phyloP scores from a whole-genome alignment of 2,113 vertebrate genomes.

The Gadus macrocephalus region DNA sequence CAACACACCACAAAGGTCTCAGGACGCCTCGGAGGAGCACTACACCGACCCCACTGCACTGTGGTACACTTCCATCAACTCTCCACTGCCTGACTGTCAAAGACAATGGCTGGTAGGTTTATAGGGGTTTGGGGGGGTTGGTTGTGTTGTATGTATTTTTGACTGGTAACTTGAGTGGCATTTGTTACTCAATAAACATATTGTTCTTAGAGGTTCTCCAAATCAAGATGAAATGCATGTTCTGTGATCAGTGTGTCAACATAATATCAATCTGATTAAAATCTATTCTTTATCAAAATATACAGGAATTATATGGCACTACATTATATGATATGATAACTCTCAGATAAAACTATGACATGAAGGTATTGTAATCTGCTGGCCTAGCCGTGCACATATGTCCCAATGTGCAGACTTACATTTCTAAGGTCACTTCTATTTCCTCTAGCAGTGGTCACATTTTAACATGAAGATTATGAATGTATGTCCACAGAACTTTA shows the following conservation, averaged over 20 bases:
- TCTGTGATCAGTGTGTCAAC: background rate
- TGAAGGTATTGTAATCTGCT: constrained; percentile 43
- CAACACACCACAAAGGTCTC: too few species aligned
- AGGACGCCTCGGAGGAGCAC: too few species aligned
- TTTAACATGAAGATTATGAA: constrained; percentile 5
- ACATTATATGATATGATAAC: constrained; percentile 7
- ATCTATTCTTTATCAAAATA: constrained; percentile 10
- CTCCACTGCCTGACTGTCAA: too few species aligned
- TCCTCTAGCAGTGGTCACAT: constrained; percentile 23
- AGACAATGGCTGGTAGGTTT: too few species aligned
- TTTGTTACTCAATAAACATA: too few species aligned
- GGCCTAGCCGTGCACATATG: constrained; percentile 28
- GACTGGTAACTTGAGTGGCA: too few species aligned
- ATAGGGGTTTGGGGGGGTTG: too few species aligned
- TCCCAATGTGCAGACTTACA: constrained; percentile 50
- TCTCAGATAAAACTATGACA: constrained; percentile 17
- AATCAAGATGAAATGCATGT: background rate
- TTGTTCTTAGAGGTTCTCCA: background rate
- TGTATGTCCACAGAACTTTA: background rate
- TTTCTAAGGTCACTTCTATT: constrained; percentile 71
- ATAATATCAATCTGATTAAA: constrained; percentile 23
- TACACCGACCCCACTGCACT: too few species aligned
- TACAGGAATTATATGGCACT: too few species aligned
- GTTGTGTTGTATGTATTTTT: too few species aligned
- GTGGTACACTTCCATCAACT: too few species aligned